Percentiles rank a stretch among this genome's conserved stretches.
phyloP scores from a whole-genome alignment of 2,113 vertebrate species.

The Dicrurus megarhynchus region DNA sequence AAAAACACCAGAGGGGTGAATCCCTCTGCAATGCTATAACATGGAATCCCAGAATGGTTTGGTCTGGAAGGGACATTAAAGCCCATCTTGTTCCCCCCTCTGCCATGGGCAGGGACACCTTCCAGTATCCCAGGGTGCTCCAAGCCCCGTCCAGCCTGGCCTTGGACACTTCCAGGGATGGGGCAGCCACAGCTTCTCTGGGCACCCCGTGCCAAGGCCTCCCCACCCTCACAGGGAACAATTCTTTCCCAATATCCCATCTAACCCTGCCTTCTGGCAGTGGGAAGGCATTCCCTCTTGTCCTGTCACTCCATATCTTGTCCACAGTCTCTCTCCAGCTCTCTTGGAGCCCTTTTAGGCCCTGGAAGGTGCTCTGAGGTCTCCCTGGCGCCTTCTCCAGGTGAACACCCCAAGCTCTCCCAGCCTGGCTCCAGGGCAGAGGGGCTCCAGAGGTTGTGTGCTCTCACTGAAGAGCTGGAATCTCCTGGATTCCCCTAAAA shows the following conservation, averaged over 20 bases:
- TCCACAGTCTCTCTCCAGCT: fast-evolving
- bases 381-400: neutral
- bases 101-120: neutral
- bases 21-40: neutral
- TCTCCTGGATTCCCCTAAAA: neutral
- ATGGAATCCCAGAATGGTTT: neutral
- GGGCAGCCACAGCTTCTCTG: neutral
- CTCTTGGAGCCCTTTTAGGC: neutral
- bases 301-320: neutral
- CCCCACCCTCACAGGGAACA: fast-evolving
- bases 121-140: fast-evolving
- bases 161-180: neutral
- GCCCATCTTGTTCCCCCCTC: fast-evolving
- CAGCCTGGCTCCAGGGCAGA: neutral
- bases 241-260: neutral
- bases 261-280: fast-evolving
- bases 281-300: neutral
- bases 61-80: neutral
- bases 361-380: fast-evolving
- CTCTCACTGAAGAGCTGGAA: neutral
- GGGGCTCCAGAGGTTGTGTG: neutral
- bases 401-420: neutral
- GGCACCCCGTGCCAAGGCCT: neutral
- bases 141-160: fast-evolving
- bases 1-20: neutral